phyloP scores from a whole-genome alignment of 2,888 invertebrate genomes.

The Caprella mutica region DNA sequence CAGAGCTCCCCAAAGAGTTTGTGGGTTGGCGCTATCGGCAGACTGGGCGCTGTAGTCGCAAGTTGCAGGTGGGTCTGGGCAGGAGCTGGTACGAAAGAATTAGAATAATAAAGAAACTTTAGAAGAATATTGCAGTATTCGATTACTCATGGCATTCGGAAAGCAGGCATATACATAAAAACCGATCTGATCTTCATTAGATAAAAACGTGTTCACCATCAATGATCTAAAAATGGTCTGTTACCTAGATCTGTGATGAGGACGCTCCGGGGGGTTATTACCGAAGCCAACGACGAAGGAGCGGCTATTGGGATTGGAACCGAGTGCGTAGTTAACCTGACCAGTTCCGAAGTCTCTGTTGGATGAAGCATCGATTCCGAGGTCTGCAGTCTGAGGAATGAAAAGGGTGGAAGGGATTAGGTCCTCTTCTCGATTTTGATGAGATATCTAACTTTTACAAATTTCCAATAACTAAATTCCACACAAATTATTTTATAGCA shows the following conservation, averaged over 20 bases:
- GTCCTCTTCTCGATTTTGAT: too few relatives aligned
- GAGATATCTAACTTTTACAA: too few relatives aligned
- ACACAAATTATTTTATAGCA: too few relatives aligned
- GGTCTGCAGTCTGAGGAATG: conserved; percentile 12
- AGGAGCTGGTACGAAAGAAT: conserved; percentile 39
- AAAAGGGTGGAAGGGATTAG: not conserved
- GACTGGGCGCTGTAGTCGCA: conserved; percentile 10
- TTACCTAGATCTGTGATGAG: conserved; percentile 41
- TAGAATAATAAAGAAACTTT: too few relatives aligned
- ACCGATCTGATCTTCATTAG: too few relatives aligned
- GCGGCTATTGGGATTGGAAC: conserved; percentile 45
- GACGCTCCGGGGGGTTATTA: conserved; percentile 45
- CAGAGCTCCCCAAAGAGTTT: conserved; percentile 20
- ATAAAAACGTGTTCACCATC: too few relatives aligned
- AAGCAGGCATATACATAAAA: too few relatives aligned
- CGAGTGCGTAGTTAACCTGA: conserved; percentile 49
- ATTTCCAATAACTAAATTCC: too few relatives aligned
- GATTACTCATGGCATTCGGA: too few relatives aligned
- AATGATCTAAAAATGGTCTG: too few relatives aligned
- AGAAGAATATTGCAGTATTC: too few relatives aligned
- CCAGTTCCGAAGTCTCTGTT: conserved; percentile 46
- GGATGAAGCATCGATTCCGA: conserved; percentile 36
- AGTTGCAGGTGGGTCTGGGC: conserved; percentile 42
- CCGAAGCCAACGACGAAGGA: conserved; percentile 50
- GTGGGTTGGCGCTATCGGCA: conserved; percentile 21